A percentile compares a stretch with the other conserved stretches of the same genome.
These are phyloP conservation scores for Darevskia mixta DNA, from an alignment of 2,797 vertebrate species.

Conservation along the genomic window DNA sequence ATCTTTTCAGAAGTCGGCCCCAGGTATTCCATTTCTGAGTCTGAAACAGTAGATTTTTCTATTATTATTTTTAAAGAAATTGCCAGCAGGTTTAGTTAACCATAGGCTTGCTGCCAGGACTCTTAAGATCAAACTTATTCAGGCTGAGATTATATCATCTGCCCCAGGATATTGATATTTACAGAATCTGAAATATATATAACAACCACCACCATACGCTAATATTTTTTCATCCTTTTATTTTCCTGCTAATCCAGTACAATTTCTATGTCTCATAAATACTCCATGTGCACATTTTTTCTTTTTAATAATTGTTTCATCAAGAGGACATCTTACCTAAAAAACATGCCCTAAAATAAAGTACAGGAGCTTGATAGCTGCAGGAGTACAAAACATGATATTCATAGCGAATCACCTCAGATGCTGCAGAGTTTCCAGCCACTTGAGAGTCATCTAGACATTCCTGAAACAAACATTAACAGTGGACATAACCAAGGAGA, in stretches of 20 bases:
- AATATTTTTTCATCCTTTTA: constrained; percentile 57
- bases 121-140: constrained; percentile 74
- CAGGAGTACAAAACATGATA: constrained; percentile 92
- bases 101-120: constrained; percentile 74
- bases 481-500: background rate
- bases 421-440: constrained; percentile 7
- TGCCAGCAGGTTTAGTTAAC: constrained; percentile 73
- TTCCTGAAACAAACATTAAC: constrained; percentile 71
- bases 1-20: constrained; percentile 24
- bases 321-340: constrained; percentile 81
- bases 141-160: constrained; percentile 77
- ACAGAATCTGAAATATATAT: constrained; percentile 50
- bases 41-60: constrained; percentile 55
- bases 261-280: constrained; percentile 26
- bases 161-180: constrained; percentile 61
- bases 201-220: constrained; percentile 60
- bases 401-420: constrained; percentile 82
- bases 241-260: constrained; percentile 38
- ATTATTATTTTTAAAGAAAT: constrained; percentile 63
- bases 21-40: constrained; percentile 26
- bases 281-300: background rate
- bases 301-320: constrained; percentile 37
- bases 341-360: constrained; percentile 91
- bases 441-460: constrained; percentile 69
- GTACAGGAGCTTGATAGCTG: constrained; percentile 90